These are phyloP conservation scores for Pica pica DNA, from an alignment of 2,113 vertebrate genomes.

Conservation along the genomic window DNA sequence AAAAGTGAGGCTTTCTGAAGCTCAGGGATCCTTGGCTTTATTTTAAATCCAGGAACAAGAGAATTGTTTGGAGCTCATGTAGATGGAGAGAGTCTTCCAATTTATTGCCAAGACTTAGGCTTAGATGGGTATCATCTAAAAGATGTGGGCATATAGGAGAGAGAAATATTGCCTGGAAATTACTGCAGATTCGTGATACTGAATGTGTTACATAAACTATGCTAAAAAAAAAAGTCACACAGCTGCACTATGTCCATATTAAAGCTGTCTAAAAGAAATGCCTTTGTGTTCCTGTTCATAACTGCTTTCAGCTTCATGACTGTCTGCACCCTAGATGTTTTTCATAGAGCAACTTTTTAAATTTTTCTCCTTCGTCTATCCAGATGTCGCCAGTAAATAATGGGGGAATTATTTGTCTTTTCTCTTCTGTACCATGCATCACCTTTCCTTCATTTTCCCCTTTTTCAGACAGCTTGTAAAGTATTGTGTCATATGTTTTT, in stretches of 20 bases:
- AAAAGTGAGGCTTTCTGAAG: neutral
- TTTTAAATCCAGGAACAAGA: neutral
- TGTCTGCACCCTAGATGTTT: constrained; percentile 1
- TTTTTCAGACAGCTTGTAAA: neutral
- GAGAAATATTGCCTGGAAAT: neutral
- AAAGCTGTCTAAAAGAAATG: constrained; percentile 17
- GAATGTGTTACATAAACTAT: neutral
- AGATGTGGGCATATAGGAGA: neutral
- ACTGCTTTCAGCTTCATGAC: neutral
- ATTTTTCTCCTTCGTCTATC: neutral
- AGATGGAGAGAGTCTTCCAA: neutral
- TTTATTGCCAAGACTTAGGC: neutral
- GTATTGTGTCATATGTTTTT: neutral
- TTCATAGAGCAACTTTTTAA: neutral
- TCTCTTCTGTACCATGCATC: neutral
- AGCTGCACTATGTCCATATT: neutral
- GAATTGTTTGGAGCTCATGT: neutral
- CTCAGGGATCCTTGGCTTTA: neutral
- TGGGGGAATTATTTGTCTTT: neutral
- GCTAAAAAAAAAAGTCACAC: neutral
- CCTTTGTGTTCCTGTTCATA: neutral
- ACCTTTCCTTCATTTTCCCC: neutral
- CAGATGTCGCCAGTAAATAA: neutral
- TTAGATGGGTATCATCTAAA: neutral
- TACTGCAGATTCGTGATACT: neutral